A percentile compares a stretch with the other conserved stretches of the same genome.
phyloP scores from a whole-genome alignment of 2,888 invertebrate genomes.

The Hermodice carunculata region DNA sequence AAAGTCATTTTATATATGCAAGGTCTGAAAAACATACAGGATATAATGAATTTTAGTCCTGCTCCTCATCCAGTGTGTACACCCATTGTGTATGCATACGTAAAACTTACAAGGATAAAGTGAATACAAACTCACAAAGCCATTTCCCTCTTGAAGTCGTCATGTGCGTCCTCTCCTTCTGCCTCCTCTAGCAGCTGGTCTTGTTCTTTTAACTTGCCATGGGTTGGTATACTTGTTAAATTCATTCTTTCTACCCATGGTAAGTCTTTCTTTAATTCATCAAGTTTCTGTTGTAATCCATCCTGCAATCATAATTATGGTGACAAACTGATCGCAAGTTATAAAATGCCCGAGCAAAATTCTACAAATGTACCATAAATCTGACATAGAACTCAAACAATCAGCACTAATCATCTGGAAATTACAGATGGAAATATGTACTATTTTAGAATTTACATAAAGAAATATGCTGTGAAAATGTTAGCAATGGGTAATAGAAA shows the following conservation, averaged over 20 bases:
- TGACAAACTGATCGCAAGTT: not conserved
- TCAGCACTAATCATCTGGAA: not conserved
- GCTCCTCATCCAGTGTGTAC: not conserved
- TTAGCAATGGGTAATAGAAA: too few relatives aligned
- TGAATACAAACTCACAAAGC: conserved; percentile 73
- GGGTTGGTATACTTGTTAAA: conserved; percentile 81
- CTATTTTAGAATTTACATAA: too few relatives aligned
- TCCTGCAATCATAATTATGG: conserved; percentile 48
- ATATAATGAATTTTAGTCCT: not conserved
- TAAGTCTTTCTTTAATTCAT: conserved; percentile 79
- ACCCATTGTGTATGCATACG: not conserved
- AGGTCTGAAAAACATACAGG: too few relatives aligned
- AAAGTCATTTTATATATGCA: too few relatives aligned
- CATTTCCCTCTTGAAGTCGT: conserved; percentile 94
- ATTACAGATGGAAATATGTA: too few relatives aligned
- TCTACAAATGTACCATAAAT: not conserved
- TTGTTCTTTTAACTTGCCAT: conserved; percentile 64
- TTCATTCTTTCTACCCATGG: conserved; percentile 92
- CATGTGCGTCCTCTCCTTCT: conserved; percentile 54
- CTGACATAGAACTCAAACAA: not conserved
- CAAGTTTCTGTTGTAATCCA: conserved; percentile 79
- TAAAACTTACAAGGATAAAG: not conserved
- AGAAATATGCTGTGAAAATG: too few relatives aligned
- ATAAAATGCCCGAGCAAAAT: not conserved
- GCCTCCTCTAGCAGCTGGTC: conserved; percentile 29